These are phyloP conservation scores for Motacilla tschutschensis DNA, from an alignment of 2,113 vertebrate genomes.

Conservation along the genomic window DNA sequence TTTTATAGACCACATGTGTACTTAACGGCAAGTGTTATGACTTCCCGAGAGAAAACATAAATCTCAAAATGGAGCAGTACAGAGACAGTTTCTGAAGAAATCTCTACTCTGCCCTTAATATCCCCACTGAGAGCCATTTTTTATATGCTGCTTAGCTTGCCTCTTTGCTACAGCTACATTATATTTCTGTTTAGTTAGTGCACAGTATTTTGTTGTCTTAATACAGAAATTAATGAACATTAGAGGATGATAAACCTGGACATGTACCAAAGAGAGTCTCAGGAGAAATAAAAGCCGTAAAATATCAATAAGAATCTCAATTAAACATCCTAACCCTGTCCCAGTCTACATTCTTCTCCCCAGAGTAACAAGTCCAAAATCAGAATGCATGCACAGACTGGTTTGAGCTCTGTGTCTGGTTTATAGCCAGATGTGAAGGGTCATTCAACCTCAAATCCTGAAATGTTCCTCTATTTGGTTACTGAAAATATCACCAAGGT, in stretches of 20 bases:
- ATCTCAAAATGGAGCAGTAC: neutral
- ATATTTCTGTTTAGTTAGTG: neutral
- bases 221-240: neutral
- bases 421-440: neutral
- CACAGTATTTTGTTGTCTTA: neutral
- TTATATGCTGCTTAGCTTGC: neutral
- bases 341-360: neutral
- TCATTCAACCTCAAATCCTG: neutral
- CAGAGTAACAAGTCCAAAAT: neutral
- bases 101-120: conserved; percentile 15
- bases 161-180: neutral
- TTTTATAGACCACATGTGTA: conserved; percentile 22
- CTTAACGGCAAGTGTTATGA: conserved; percentile 38
- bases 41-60: conserved; percentile 41
- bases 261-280: neutral
- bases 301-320: neutral
- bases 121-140: conserved; percentile 20
- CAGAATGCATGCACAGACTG: neutral
- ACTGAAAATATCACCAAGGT: neutral
- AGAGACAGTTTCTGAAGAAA: conserved; percentile 33
- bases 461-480: neutral
- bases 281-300: neutral
- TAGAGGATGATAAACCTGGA: neutral
- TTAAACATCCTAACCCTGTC: neutral
- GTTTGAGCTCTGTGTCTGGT: neutral